phyloP scores from a whole-genome alignment of 2,888 invertebrate genomes.

The Drosophila quasianomalipes region DNA sequence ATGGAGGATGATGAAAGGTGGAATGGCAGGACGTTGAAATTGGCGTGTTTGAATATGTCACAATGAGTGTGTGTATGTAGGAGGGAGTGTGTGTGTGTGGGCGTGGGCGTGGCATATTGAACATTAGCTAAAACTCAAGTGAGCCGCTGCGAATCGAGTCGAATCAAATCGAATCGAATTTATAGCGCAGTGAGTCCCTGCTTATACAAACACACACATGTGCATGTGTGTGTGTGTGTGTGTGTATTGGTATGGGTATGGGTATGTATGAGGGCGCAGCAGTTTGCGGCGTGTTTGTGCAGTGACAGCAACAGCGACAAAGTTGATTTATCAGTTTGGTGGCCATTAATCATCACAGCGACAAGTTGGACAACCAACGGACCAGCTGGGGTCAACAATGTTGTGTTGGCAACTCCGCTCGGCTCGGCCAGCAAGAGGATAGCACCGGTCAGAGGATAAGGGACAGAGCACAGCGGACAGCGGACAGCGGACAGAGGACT shows the following conservation, averaged over 20 bases:
- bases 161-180: constrained; percentile 50
- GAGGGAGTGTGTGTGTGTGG: not conserved
- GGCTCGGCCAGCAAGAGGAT: constrained; percentile 7
- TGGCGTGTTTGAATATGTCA: constrained; percentile 76
- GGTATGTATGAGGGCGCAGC: constrained; percentile 55
- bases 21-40: constrained; percentile 53
- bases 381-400: constrained; percentile 79
- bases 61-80: constrained; percentile 16
- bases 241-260: constrained; percentile 8
- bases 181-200: constrained; percentile 33
- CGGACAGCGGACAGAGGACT: constrained; percentile 16
- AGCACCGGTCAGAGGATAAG: constrained; percentile 2
- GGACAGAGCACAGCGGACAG: not conserved
- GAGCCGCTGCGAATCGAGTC: constrained; percentile 71
- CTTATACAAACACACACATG: not conserved
- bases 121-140: constrained; percentile 79
- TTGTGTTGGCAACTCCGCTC: constrained; percentile 33
- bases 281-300: constrained; percentile 77
- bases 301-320: constrained; percentile 80
- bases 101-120: constrained; percentile 74
- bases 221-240: constrained; percentile 2
- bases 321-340: constrained; percentile 83
- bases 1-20: constrained; percentile 39
- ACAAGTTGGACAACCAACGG: constrained; percentile 82
- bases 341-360: constrained; percentile 82